Evolutionary conservation across 1,140 invertebrate genomes (phyloP).

Genomic region (Leptopilina clavipes): DNA sequence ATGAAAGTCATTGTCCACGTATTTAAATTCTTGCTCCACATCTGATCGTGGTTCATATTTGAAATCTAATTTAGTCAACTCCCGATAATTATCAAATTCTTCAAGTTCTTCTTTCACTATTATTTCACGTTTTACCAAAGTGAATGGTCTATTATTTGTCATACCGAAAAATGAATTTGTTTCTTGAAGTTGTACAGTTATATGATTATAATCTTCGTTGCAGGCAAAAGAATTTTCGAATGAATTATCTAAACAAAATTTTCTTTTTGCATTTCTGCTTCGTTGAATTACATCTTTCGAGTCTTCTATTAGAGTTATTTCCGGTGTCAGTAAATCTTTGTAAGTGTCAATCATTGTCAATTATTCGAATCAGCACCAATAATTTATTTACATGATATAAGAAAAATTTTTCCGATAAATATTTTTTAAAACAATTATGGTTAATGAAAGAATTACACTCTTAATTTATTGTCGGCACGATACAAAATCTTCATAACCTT

Average conservation of each 20-base stretch:
- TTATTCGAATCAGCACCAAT: neutral
- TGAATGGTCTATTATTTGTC: conserved; percentile 25
- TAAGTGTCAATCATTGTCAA: conserved; percentile 12
- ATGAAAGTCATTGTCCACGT: conserved; percentile 1
- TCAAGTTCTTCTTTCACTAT: conserved; percentile 25
- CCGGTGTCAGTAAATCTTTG: conserved; percentile 16
- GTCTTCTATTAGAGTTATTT: neutral
- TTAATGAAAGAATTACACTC: no score
- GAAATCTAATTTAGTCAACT: conserved; percentile 22
- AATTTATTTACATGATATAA: neutral
- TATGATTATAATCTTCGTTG: conserved; percentile 6
- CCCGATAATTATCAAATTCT: conserved; percentile 15
- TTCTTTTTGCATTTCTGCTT: conserved; percentile 12
- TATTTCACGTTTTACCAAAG: conserved; percentile 19
- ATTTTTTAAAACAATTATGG: conserved; percentile 1
- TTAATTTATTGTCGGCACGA: conserved; percentile 2
- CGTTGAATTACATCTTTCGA: conserved; percentile 10
- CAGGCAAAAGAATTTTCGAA: neutral
- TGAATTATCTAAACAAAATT: conserved; percentile 16
- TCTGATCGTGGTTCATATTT: conserved; percentile 20
- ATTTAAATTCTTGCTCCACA: conserved; percentile 10
- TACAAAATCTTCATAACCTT: conserved; percentile 1
- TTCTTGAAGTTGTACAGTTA: conserved; percentile 7
- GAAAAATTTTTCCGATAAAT: neutral
- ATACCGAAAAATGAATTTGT: conserved; percentile 32